A percentile compares a stretch with the other conserved stretches of the same genome.
phyloP scores from a whole-genome alignment of 2,888 invertebrate genomes.

The Dorcus hopei region DNA sequence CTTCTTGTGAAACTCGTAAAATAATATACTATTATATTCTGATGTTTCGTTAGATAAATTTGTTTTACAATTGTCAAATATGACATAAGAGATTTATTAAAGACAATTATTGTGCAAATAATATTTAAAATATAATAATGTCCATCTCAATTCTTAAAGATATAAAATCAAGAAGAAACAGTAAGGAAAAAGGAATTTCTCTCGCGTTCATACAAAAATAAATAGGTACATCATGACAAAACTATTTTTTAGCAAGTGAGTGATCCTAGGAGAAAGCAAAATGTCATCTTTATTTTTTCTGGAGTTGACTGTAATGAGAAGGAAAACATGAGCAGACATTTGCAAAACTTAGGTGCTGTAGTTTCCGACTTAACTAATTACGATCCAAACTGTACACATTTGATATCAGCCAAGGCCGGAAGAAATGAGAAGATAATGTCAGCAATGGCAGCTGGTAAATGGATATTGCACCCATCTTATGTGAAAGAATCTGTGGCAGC shows the following conservation, averaged over 20 bases:
- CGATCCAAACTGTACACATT: constrained; percentile 68
- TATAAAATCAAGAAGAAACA: too few species aligned
- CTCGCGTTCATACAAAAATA: too few species aligned
- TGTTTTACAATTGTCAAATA: too few species aligned
- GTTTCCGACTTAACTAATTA: constrained; percentile 56
- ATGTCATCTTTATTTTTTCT: constrained; percentile 40
- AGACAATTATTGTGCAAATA: too few species aligned
- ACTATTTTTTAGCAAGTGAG: too few species aligned
- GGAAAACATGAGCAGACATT: constrained; percentile 25
- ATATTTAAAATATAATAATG: too few species aligned
- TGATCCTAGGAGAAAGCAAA: constrained; percentile 3
- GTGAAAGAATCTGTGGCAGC: constrained; percentile 63
- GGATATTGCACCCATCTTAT: constrained; percentile 82
- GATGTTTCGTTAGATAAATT: background rate
- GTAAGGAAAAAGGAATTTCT: too few species aligned
- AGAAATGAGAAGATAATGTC: constrained; percentile 87
- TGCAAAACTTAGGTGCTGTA: constrained; percentile 56
- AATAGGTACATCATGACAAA: too few species aligned
- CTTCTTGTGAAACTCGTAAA: too few species aligned
- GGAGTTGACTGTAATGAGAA: constrained; percentile 35
- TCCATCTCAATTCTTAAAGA: too few species aligned
- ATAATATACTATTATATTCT: background rate
- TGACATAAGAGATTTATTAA: too few species aligned
- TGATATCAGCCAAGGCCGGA: constrained; percentile 70
- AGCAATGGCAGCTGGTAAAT: constrained; percentile 83